phyloP scores from a whole-genome alignment of 2,888 invertebrate genomes.

The Macrophya alboannulata region DNA sequence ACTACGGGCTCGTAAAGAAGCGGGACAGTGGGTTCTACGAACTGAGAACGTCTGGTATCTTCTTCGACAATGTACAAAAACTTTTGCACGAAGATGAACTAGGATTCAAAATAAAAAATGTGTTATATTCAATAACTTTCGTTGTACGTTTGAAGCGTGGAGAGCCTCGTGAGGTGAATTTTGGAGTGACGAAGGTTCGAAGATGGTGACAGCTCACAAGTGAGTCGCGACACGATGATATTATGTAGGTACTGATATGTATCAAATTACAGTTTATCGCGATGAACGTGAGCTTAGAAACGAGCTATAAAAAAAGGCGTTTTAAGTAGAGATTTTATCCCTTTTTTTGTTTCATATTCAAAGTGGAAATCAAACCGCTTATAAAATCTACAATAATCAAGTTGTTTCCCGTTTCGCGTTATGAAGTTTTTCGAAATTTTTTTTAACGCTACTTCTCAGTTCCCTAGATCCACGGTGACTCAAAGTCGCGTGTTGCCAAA shows the following conservation, averaged over 20 bases:
- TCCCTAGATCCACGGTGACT: slow-evolving; percentile 42
- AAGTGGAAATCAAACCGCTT: not conserved
- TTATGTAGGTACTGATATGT: not conserved
- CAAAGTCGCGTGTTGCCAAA: slow-evolving; percentile 43
- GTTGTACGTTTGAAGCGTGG: not conserved
- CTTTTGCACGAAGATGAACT: not conserved
- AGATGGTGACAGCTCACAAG: slow-evolving; percentile 1
- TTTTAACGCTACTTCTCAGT: not conserved
- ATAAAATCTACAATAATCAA: not conserved
- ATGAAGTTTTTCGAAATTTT: not conserved
- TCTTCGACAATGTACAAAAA: not conserved
- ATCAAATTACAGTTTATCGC: slow-evolving; percentile 9
- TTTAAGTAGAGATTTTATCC: not conserved
- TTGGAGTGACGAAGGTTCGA: slow-evolving; percentile 1
- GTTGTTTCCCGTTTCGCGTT: not conserved
- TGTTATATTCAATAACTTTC: not conserved
- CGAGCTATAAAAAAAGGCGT: not conserved
- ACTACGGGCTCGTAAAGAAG: not conserved
- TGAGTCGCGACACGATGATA: slow-evolving; percentile 1
- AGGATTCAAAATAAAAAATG: not conserved
- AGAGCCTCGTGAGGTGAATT: not conserved
- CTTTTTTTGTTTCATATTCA: not conserved
- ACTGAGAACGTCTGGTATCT: too few relatives aligned
- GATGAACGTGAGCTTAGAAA: not conserved
- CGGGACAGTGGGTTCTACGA: too few relatives aligned